Evolutionary conservation across 2,888 invertebrate genomes (phyloP), one percentile per base, ranked within the genome.

Genomic region (Stegana nigrithorax): DNA sequence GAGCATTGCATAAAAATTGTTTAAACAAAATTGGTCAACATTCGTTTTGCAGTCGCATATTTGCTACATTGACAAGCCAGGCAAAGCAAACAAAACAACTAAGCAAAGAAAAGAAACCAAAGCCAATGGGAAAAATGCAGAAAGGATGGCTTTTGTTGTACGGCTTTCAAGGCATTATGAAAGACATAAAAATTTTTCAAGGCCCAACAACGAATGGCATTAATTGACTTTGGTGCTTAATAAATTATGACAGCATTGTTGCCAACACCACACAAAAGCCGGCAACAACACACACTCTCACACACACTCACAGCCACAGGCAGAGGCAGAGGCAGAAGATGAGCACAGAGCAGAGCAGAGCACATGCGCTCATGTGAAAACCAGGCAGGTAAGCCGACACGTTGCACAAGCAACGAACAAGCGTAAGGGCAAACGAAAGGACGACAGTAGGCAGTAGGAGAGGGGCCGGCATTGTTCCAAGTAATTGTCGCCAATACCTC

Each of bases 141-240:
- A n/a, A n/a, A n/a, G n/a, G n/a, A n/a, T n/a, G n/a, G n/a, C n/a
- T n/a, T n/a, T n/a, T n/a, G n/a, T n/a, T n/a, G n/a, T n/a, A n/a
- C n/a, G n/a, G n/a, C n/a, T n/a, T n/a, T n/a, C n/a, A n/a, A n/a
- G n/a, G n/a, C n/a, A n/a, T n/a, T n/a, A n/a, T n/a, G n/a, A n/a
- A n/a, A n/a, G n/a, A n/a, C n/a, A n/a, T n/a, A n/a, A n/a, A n/a
- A n/a, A n/a, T n/a, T n/a, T n/a, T n/a, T n/a, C n/a, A n/a, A n/a
- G n/a, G n/a, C n/a, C n/a, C n/a, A n/a, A n/a, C n/a, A n/a, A n/a
- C n/a, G n/a, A n/a, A 47, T 12, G 8, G 21, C 21, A 25, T 53
- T 53, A 53, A 53, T 53, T 53, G 29, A 53, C 51, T 53, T 53
- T 53, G n/a, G 29, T 53, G 21, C 51, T 53, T 53, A 53, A 53